Percentiles rank a stretch among this genome's conserved stretches.
Evolutionary conservation across 1,140 invertebrate species (phyloP).

Genomic region (Bombus pyrosoma): DNA sequence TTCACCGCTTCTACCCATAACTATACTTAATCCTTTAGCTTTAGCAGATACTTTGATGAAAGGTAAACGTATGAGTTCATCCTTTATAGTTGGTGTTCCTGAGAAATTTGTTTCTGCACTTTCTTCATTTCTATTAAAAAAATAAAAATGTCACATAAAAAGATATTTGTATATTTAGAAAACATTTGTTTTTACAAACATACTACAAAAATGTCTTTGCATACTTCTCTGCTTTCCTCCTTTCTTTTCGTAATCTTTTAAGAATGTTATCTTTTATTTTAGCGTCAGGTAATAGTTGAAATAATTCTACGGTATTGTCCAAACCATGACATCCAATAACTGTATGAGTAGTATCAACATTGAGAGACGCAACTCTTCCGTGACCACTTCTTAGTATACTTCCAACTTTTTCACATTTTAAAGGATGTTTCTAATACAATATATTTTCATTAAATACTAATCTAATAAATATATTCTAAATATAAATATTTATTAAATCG

Average conservation of each 20-base stretch:
- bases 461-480: background rate
- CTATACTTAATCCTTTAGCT: conserved; percentile 87
- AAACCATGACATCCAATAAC: conserved; percentile 92
- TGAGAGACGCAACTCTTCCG: conserved; percentile 88
- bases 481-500: conserved; percentile 7
- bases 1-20: conserved; percentile 87
- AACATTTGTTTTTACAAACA: background rate
- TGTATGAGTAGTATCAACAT: conserved; percentile 85
- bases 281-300: conserved; percentile 89
- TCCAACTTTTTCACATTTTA: conserved; percentile 89
- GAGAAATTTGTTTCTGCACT: conserved; percentile 67
- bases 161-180: background rate
- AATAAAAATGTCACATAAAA: conserved; percentile 25
- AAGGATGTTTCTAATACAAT: conserved; percentile 82
- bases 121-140: conserved; percentile 70
- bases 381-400: conserved; percentile 89
- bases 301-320: conserved; percentile 92
- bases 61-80: conserved; percentile 89
- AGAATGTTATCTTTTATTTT: conserved; percentile 87
- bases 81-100: conserved; percentile 83
- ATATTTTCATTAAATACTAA: conserved; percentile 27
- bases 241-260: conserved; percentile 91
- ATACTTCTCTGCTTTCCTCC: conserved; percentile 84
- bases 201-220: conserved; percentile 59
- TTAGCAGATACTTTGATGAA: conserved; percentile 87